Conservation (phyloP, 2,113 vertebrate species). For the Nanorana parkeri region DNA sequence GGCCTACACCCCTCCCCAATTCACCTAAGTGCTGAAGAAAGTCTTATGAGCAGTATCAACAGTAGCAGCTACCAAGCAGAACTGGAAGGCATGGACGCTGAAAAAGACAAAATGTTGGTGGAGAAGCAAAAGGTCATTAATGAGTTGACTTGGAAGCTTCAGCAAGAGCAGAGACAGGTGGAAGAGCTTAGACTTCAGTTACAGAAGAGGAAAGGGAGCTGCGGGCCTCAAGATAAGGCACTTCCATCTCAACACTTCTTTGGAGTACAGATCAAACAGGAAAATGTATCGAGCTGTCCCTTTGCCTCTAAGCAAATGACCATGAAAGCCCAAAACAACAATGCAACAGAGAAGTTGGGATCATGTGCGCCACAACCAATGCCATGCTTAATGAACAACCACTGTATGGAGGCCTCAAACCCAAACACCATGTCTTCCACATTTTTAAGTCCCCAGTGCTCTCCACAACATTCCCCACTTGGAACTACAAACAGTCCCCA, state of each 20-base stretch:
- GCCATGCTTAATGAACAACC: conserved; percentile 69
- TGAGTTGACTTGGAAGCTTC: conserved; percentile 95
- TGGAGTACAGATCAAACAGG: conserved; percentile 87
- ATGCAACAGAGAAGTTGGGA: conserved; percentile 74
- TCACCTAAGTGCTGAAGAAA: conserved; percentile 80
- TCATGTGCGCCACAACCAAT: conserved; percentile 71
- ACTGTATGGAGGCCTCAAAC: conserved; percentile 74
- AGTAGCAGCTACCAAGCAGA: conserved; percentile 71
- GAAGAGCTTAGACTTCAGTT: conserved; percentile 94
- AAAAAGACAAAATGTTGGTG: conserved; percentile 98
- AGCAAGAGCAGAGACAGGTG: conserved; percentile 94
- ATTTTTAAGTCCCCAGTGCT: conserved; percentile 94
- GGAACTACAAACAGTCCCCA: conserved; percentile 83
- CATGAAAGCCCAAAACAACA: conserved; percentile 62
- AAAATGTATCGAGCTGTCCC: conserved; percentile 87
- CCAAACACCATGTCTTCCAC: conserved; percentile 81
- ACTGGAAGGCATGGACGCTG: conserved; percentile 82
- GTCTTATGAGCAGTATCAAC: conserved; percentile 72
- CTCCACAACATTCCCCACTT: conserved; percentile 87
- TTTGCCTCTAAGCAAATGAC: conserved; percentile 80
- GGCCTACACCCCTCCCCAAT: conserved; percentile 81
- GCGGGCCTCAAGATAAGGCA: conserved; percentile 71
- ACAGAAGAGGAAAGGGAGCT: conserved; percentile 86
- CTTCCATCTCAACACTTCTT: conserved; percentile 74
- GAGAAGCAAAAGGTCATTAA: conserved; percentile 99